Evolutionary conservation across 2,888 invertebrate species (phyloP), one percentile per base, ranked within the genome.

Genomic region (Nebria brevicollis): DNA sequence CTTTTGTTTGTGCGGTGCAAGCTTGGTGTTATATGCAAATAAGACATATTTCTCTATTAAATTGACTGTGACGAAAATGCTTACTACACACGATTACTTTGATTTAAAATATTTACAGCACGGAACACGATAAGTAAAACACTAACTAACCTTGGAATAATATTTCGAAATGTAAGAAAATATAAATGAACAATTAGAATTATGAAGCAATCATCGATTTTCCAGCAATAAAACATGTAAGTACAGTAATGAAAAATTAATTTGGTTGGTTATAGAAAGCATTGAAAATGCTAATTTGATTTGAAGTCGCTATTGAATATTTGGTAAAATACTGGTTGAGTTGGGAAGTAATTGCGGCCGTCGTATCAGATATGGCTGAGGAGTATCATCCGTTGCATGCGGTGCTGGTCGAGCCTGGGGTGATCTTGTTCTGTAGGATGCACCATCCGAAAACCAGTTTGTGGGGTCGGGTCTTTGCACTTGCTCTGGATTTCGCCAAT

Each of bases 11-110:
- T 41, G 75, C 15, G n/a, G 42, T 8, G 72, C 13, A 26, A 77
- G 66, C 68, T 5, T 34, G 34, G 5, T 41, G 77, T 26, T 78
- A 26, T 75, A 80, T 80, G 80, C 75, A 80, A 80, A 80, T 80
- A 80, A 80, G 75, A 75, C 72, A 54, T 80, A 80, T 80, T 80
- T 75, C 80, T 75, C 43, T 75, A 80, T 75, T 80, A 80, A 80
- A 80, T 80, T 80, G 80, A 80, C 70, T 80, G 80, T 80, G 80
- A 80, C 80, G 70, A 26, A 80, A 80, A 80, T 66, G 25, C 54
- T 54, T 13, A 54, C 54, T 54, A 54, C 54, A 54, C 54, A 54
- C 54, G 54, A 13, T 54, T 54, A 54, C 54, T 54, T 54, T 54
- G 54, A 54, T 54, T 54, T 13, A 54, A 54, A 54, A 54, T 54